These are phyloP conservation scores for Eleutherodactylus coqui DNA, from an alignment of 2,797 vertebrate species.

Conservation along the genomic window DNA sequence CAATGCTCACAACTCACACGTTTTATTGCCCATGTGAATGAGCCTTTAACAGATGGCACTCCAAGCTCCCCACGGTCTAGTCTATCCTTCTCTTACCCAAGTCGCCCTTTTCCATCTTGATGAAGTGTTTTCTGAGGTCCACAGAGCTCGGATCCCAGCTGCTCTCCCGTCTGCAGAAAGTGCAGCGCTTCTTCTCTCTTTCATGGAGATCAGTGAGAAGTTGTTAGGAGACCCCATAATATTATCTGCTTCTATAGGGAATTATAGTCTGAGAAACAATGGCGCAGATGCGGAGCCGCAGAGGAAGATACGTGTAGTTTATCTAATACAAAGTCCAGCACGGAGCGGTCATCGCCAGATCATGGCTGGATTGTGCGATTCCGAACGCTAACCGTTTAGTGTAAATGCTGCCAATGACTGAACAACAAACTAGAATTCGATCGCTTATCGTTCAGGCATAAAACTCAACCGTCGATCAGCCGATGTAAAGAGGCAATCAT, in stretches of 20 bases:
- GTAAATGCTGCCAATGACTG: too few species aligned
- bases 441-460: too few species aligned
- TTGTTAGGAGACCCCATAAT: not conserved
- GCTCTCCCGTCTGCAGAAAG: not conserved
- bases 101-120: not conserved
- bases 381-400: too few species aligned
- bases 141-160: not conserved
- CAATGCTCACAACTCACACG: too few species aligned
- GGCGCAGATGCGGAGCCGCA: not conserved
- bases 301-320: not conserved
- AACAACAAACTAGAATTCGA: too few species aligned
- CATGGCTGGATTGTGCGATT: too few species aligned
- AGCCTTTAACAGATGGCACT: too few species aligned
- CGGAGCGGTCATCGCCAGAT: too few species aligned
- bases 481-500: too few species aligned
- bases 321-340: not conserved
- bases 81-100: not conserved
- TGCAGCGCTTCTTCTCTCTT: not conserved
- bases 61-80: not conserved
- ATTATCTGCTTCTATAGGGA: not conserved
- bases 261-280: not conserved
- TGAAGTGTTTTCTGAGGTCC: not conserved
- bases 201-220: not conserved
- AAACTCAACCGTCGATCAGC: too few species aligned
- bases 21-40: too few species aligned